Base-by-base conservation (phyloP, 2,797 vertebrate genomes). In the Dermochelys coriacea region DNA sequence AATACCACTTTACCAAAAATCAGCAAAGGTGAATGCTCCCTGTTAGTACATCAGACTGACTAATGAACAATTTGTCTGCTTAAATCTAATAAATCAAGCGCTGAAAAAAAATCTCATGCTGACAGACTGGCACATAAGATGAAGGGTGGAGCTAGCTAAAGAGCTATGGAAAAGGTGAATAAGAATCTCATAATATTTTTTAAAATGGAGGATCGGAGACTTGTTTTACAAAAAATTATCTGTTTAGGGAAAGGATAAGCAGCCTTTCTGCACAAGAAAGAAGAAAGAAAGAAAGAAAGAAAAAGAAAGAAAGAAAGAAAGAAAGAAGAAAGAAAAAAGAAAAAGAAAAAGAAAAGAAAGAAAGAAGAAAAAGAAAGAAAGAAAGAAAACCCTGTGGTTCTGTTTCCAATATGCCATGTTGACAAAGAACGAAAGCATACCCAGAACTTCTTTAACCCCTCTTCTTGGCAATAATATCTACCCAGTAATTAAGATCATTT, bases 61-160 rank as follows among this genome's bases (percentile, higher is more conserved):
- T 95, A 95, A 95, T 85, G 83, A 95, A 94, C 80, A 45, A 5
- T 96, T 92, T 95, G 90, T 91, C 87, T 94, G 87, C 85, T 87
- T 93, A 94, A 91, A 94, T 91, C 93, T 84, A 93, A 86, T 84
- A 92, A 96, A 89, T 34, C 14, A 54, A 96, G 79, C 23, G 51
- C 89, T 74, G 90, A 71, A 92, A 75, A 75, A 54, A 96, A 77
- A 84, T 49, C 80, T 93, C 93, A 47, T 93, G 92, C 85, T 85
- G 1, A 90, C 82, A 90, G 83, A 34, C 14, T 0, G 0, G 75
- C 80, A 85, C 74, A 50, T 18, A 59, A 88, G 18, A 54, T 88
- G 37, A 47, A n/a, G 90, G 54, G 25, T 9, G n/a, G 27, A 55
- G 57, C 84, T 89, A 82, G 82, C 50, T 87, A 78, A 84, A 90